A percentile compares a stretch with the other conserved stretches of the same genome.
Evolutionary conservation across 2,113 vertebrate species (phyloP).

Genomic region (Rynchops niger): DNA sequence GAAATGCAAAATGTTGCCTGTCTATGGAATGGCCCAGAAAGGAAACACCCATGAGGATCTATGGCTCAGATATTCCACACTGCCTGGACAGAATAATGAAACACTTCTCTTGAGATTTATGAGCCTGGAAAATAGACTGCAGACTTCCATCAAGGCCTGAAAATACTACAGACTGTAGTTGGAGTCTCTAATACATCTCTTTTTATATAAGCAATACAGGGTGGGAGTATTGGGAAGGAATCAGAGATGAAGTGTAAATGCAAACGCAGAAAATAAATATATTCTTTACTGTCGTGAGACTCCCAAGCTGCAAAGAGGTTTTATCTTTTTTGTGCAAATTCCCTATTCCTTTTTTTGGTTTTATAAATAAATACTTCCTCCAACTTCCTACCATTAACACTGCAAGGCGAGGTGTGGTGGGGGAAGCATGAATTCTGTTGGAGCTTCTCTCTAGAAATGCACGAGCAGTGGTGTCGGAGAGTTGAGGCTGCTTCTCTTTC

Average conservation of each 20-base stretch:
- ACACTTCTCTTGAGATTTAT: slow-evolving; percentile 77
- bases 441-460: not conserved
- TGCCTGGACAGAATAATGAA: slow-evolving; percentile 75
- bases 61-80: slow-evolving; percentile 62
- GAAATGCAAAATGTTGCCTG: slow-evolving; percentile 65
- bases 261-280: not conserved
- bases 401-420: not conserved
- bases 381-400: not conserved
- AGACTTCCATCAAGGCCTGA: slow-evolving; percentile 55
- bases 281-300: not conserved
- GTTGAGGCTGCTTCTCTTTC: not conserved
- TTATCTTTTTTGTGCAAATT: not conserved
- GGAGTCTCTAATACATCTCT: not conserved
- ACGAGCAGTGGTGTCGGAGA: not conserved
- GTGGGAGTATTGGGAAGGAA: not conserved
- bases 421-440: not conserved
- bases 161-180: not conserved
- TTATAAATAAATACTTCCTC: not conserved
- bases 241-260: slow-evolving; percentile 23
- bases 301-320: not conserved
- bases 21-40: slow-evolving; percentile 48
- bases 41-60: slow-evolving; percentile 70
- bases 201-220: not conserved
- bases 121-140: slow-evolving; percentile 68
- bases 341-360: not conserved